Evolutionary conservation across 2,888 invertebrate species (phyloP), one percentile per base, ranked within the genome.

Genomic region (Andricus quercusramuli): DNA sequence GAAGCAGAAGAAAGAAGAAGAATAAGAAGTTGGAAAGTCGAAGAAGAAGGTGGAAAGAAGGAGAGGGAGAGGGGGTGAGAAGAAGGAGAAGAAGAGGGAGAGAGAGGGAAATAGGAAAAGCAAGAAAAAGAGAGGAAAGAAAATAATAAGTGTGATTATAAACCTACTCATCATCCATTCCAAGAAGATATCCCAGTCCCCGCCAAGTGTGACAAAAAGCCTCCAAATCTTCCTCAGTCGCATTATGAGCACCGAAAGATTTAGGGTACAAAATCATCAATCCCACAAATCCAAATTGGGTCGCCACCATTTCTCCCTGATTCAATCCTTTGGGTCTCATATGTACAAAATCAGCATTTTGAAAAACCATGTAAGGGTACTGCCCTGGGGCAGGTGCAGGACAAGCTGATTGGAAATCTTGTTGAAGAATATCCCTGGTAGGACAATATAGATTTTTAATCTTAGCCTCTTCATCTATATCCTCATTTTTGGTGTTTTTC

Each of bases 201-300:
- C 93, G 89, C 95, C 95, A 95, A 51, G 94, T 89, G 83, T 94
- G 94, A 41, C 94, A 92, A 83, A 94, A 94, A 41, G 93, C 93
- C 4, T 94, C 94, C 17, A 94, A 86, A 78, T 94, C 94, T 17
- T 92, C 91, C 2, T 92, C 90, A 25, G 90, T 92, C 1, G 91
- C 91, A 15, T 90, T 84, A 47, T 90, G 89, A 6, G 92, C 86
- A 1, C 93, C 93, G 81, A 94, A 93, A 41, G 88, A 84, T n/a
- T 91, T 84, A 0, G 94, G 94, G 79, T 93, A 93, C 79, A 94
- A 88, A 11, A 94, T 85, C 1, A 93, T 83, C 11, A 93, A 83
- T 0, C 94, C 94, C 41, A 94, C 89, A 86, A 95, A 94, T 0
- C 93, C 94, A 86, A 93, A 93, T 85, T 94, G 94, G 0, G 94